Base-by-base conservation (phyloP, 2,113 vertebrate genomes). In the Macquaria ambigua region DNA sequence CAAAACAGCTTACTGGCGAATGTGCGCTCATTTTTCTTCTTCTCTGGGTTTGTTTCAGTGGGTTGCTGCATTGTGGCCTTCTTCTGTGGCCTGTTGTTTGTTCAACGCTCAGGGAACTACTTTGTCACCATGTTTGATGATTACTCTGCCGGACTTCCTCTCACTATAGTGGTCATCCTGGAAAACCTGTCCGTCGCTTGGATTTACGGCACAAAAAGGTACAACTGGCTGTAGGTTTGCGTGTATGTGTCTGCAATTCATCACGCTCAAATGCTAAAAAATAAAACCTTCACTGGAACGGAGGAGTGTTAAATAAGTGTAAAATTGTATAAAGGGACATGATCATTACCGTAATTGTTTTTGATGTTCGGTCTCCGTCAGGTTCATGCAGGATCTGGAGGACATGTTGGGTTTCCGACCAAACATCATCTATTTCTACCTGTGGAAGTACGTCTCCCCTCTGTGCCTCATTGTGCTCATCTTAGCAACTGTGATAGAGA, bases 91-190 rank as follows among this genome's bases (percentile, higher is more conserved):
- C 95, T 99, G 88, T 93, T 99, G 93, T 99, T 99, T 23, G 98
- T 99, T 90, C 98, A 99, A 92, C 97, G 97, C 55, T 99, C 98
- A 0, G 98, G 98, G 48, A 99, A 99, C 87, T 99, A 99, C 93
- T 99, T 97, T 87, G 98, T 99, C 95, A 98, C 97, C 90, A 99
- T 99, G 98, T 99, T 99, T 74, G 98, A 99, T 0, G 98, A 99
- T 89, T 99, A 99, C 86, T 99, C 98, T 0, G 98, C 98, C 46
- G 99, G 98, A 0, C 91, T 99, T 90, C 98, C 98, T 0, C 98
- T 99, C 93, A 99, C 97, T 0, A 93, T 99, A 0, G 98, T 99
- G 62, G 98, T 99, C 87, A 98, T 99, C 93, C 95, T 99, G 83
- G 98, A 99, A 94, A 99, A 99, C 91, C 87, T 99, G 1, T 98